phyloP scores from a whole-genome alignment of 2,113 vertebrate species.

The Ursus arctos region DNA sequence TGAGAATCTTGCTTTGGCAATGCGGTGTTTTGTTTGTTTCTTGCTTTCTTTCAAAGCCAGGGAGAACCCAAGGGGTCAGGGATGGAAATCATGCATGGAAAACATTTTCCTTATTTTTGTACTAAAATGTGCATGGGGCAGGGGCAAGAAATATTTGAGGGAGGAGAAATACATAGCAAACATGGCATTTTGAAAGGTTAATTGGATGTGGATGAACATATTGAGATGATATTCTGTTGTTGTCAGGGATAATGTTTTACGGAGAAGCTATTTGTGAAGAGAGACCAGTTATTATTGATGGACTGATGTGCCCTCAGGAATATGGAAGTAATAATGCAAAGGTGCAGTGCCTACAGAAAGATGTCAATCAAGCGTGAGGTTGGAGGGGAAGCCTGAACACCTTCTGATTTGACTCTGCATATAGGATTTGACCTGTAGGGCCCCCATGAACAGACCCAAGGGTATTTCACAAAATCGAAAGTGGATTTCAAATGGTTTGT shows the following conservation, averaged over 20 bases:
- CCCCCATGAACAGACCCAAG: background rate
- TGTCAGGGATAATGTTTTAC: slow-evolving; percentile 78
- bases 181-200: slow-evolving; percentile 63
- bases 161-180: slow-evolving; percentile 43
- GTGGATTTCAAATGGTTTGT: background rate
- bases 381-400: background rate
- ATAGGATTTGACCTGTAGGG: background rate
- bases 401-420: background rate
- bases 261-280: slow-evolving; percentile 69
- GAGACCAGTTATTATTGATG: slow-evolving; percentile 23
- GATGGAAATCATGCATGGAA: background rate
- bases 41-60: slow-evolving; percentile 7
- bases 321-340: slow-evolving; percentile 64
- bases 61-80: background rate
- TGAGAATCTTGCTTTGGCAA: background rate
- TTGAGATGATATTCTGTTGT: slow-evolving; percentile 55
- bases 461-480: slow-evolving; percentile 19
- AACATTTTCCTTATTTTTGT: slow-evolving; percentile 12
- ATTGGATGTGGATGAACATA: slow-evolving; percentile 34
- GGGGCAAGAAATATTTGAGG: slow-evolving; percentile 36
- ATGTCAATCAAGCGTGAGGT: slow-evolving; percentile 9
- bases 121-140: background rate
- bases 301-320: background rate
- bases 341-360: background rate
- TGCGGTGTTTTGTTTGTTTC: background rate